phyloP scores from a whole-genome alignment of 2,113 vertebrate genomes.

The Triplophysa dalaica region DNA sequence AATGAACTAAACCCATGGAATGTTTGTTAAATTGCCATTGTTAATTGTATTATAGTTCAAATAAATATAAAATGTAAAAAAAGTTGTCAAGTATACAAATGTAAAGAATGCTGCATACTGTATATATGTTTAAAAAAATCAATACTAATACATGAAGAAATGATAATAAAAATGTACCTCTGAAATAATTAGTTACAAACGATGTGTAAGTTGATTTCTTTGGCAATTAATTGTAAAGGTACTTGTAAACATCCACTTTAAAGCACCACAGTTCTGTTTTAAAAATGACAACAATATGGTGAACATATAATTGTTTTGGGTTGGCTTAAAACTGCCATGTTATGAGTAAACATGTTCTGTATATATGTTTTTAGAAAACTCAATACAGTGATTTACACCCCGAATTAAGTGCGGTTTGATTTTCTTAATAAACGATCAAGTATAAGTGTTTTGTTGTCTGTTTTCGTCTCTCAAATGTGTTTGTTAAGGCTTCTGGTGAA shows the following conservation, averaged over 20 bases:
- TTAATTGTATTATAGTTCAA: constrained; percentile 9
- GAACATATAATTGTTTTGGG: not conserved
- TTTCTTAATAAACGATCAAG: not conserved
- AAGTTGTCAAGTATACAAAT: constrained; percentile 10
- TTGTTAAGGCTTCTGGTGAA: not conserved
- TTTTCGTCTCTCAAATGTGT: not conserved
- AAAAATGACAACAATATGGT: not conserved
- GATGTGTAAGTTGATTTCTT: not conserved
- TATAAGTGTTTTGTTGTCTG: not conserved
- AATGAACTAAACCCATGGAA: not conserved
- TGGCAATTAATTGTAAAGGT: not conserved
- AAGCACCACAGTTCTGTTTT: not conserved
- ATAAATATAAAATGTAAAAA: constrained; percentile 27
- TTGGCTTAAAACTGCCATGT: not conserved
- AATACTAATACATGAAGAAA: not conserved
- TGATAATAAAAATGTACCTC: constrained; percentile 8
- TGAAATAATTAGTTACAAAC: not conserved
- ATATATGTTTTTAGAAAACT: not conserved
- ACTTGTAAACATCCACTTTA: not conserved
- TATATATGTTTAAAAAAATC: not conserved
- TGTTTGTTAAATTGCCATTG: not conserved
- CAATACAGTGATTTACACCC: not conserved
- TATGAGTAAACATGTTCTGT: not conserved
- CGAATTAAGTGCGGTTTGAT: too few relatives aligned
- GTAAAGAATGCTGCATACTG: not conserved